Conservation (phyloP, 2,888 invertebrate species). For the Athalia rosae region DNA sequence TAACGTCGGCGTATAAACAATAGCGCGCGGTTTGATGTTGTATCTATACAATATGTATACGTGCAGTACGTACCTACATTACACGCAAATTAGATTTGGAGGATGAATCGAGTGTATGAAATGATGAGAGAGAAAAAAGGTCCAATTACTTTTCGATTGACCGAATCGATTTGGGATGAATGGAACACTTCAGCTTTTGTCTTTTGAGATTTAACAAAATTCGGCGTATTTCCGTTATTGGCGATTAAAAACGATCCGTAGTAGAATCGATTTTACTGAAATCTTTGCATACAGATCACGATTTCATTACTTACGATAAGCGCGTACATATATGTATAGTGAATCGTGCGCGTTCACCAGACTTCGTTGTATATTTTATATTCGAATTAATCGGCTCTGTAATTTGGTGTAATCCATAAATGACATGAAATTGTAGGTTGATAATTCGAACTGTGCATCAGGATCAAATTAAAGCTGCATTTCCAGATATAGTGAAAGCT, state of each 20-base stretch:
- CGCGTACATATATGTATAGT: not conserved
- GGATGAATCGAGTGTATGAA: too few relatives aligned
- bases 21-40: too few relatives aligned
- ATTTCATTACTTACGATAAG: constrained; percentile 2
- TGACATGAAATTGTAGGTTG: not conserved
- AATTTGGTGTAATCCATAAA: constrained; percentile 29
- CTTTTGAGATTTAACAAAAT: too few relatives aligned
- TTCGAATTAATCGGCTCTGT: not conserved
- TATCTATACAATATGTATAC: too few relatives aligned
- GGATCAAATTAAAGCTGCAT: constrained; percentile 41
- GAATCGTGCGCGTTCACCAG: not conserved
- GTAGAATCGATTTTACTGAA: not conserved
- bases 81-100: too few relatives aligned
- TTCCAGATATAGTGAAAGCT: constrained; percentile 22
- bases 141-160: too few relatives aligned
- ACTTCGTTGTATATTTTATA: not conserved
- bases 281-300: not conserved
- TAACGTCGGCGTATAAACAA: not conserved
- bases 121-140: too few relatives aligned
- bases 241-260: not conserved
- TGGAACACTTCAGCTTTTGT: too few relatives aligned
- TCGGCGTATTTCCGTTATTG: too few relatives aligned
- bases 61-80: too few relatives aligned
- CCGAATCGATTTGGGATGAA: too few relatives aligned
- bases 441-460: not conserved